Evolutionary conservation across 2,888 invertebrate genomes (phyloP).

Genomic region (Drosophila trichaetosa): DNA sequence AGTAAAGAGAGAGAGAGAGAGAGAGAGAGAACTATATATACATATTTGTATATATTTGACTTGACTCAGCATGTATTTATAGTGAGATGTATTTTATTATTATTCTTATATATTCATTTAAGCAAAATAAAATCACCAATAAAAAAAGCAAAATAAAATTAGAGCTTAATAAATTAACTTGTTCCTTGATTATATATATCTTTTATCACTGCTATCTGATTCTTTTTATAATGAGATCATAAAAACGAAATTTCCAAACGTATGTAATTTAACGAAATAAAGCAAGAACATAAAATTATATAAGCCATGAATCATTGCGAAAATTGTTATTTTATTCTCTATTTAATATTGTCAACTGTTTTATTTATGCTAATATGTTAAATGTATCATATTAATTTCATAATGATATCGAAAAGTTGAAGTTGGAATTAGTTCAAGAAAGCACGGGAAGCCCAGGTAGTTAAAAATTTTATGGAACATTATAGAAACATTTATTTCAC

Average conservation of each 20-base stretch:
- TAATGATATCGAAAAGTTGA: background rate
- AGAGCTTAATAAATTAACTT: background rate
- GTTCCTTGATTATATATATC: background rate
- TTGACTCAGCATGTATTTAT: background rate
- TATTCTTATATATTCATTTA: too few species aligned
- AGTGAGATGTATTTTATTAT: background rate
- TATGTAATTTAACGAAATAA: background rate
- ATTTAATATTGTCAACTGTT: background rate
- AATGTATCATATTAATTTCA: background rate
- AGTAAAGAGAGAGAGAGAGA: too few species aligned
- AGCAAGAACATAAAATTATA: background rate
- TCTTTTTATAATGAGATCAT: background rate
- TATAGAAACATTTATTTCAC: slow-evolving; percentile 7
- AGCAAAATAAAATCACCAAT: background rate
- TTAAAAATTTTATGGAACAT: background rate
- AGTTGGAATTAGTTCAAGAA: background rate
- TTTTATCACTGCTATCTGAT: background rate
- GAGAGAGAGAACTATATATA: too few species aligned
- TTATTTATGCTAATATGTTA: background rate
- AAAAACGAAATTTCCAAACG: background rate
- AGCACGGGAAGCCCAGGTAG: background rate
- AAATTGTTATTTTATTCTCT: background rate
- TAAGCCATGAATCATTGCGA: background rate
- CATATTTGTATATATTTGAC: background rate
- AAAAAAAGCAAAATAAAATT: background rate